Conservation (phyloP, 2,113 vertebrate genomes). For the Synchiropus splendidus region DNA sequence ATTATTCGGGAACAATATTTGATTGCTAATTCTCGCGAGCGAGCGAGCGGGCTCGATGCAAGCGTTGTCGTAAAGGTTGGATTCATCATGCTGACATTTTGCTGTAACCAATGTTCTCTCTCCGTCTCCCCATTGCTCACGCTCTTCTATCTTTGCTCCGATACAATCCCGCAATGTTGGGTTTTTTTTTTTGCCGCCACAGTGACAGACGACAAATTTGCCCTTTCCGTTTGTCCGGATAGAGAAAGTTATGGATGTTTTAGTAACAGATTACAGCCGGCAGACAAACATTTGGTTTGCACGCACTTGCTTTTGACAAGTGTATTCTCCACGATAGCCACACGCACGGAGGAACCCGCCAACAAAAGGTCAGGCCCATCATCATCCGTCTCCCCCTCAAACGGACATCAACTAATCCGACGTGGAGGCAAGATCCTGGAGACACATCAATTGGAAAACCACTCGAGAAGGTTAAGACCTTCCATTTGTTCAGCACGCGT, state of each 20-base stretch:
- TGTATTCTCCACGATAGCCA: conserved; percentile 34
- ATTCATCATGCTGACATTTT: conserved; percentile 77
- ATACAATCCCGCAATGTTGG: conserved; percentile 34
- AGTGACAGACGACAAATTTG: conserved; percentile 51
- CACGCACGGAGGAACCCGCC: conserved; percentile 47
- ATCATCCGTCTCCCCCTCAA: conserved; percentile 53
- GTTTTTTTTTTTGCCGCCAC: conserved; percentile 20
- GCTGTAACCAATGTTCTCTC: conserved; percentile 38
- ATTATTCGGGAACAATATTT: conserved; percentile 67
- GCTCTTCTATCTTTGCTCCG: conserved; percentile 45
- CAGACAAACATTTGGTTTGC: conserved; percentile 40
- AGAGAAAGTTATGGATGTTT: conserved; percentile 44
- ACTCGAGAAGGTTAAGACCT: conserved; percentile 45
- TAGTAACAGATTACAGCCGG: conserved; percentile 46
- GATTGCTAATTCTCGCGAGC: conserved; percentile 69
- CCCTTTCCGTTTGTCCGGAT: conserved; percentile 52
- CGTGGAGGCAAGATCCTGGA: conserved; percentile 28
- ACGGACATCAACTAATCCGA: conserved; percentile 31
- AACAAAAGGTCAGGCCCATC: conserved; percentile 67
- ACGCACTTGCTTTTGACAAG: conserved; percentile 38
- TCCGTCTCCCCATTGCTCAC: conserved; percentile 6
- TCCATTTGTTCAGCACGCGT: conserved; percentile 37
- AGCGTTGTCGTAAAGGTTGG: conserved; percentile 67
- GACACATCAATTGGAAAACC: conserved; percentile 47
- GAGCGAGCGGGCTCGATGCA: conserved; percentile 41